These are phyloP conservation scores for Vidua macroura DNA, from an alignment of 2,113 vertebrate species.

Conservation along the genomic window DNA sequence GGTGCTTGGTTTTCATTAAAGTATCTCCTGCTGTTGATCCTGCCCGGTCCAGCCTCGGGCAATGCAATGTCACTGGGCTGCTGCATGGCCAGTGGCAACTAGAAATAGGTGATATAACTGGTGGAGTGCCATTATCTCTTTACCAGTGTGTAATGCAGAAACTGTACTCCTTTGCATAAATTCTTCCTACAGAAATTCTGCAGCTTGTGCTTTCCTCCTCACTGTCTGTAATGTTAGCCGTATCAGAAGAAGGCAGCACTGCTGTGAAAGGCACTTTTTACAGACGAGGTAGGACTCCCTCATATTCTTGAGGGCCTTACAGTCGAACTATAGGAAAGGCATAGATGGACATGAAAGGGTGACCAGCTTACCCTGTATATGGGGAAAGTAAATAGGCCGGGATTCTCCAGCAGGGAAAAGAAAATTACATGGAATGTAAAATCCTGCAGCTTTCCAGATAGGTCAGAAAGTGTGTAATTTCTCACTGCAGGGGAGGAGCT, in stretches of 20 bases:
- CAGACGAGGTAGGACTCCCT: not conserved
- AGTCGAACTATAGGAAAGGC: not conserved
- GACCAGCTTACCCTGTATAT: not conserved
- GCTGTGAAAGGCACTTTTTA: not conserved
- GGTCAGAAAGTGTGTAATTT: not conserved
- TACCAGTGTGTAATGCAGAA: not conserved
- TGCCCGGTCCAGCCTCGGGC: not conserved
- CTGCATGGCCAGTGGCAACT: not conserved
- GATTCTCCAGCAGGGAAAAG: not conserved
- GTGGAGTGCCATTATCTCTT: not conserved
- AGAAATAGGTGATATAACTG: not conserved
- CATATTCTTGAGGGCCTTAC: not conserved
- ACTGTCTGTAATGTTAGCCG: not conserved
- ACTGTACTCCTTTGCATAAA: not conserved
- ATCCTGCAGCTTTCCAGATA: not conserved
- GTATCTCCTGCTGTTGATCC: not conserved
- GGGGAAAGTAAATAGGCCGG: not conserved
- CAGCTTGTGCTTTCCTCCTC: not conserved
- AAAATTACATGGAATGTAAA: not conserved
- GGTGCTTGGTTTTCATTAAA: not conserved
- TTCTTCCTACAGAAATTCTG: not conserved
- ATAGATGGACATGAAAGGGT: not conserved
- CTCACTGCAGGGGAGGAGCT: not conserved
- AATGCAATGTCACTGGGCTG: not conserved
- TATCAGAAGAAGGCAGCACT: not conserved